Evolutionary conservation across 2,888 invertebrate species (phyloP), one percentile per base, ranked within the genome.

Genomic region (Synergus japonicus): DNA sequence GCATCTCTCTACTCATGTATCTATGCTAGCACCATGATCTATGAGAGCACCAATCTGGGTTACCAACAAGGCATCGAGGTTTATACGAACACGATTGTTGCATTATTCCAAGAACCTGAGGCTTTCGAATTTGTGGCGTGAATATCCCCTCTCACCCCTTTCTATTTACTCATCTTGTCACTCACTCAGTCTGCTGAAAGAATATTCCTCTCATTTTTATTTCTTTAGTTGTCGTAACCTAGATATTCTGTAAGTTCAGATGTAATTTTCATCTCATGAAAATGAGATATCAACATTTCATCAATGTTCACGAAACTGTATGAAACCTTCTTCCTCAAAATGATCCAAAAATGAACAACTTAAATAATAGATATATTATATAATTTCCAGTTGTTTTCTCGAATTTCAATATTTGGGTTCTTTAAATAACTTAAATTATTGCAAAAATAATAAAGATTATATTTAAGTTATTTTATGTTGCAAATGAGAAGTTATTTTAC

Each of bases 61-160:
- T 79, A 65, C 67, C 76, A 69, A 69, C 78, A 65, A 63, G 67
- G 41, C 69, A 49, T 43, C 37, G 78, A 77, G 78, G 73, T 85
- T 86, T 85, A 46, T 13, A 80, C 84, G 83, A 86, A 90, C 90
- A 90, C 88, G 90, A 90, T 89, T 90, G 91, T 91, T 90, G 89
- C 90, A 91, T 90, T 91, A 91, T 91, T 90, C 89, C 86, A 80
- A 84, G 85, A 87, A 87, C 88, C 88, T 37, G 83, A 88, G 87
- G 91, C 91, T 90, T 91, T 90, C 88, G 90, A 91, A 90, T 88
- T 89, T 90, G 89, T 84, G 88, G 90, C 60, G 66, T 77, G 79
- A 79, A 46, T 79, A 58, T 4, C 15, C 58, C 18, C 58, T 10
- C 58, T 8, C 10, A 22, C 10, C 58, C n/a, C 1, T 9, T 18